Evolutionary conservation across 1,140 invertebrate genomes (phyloP).

Genomic region (Brachionus sp.): DNA sequence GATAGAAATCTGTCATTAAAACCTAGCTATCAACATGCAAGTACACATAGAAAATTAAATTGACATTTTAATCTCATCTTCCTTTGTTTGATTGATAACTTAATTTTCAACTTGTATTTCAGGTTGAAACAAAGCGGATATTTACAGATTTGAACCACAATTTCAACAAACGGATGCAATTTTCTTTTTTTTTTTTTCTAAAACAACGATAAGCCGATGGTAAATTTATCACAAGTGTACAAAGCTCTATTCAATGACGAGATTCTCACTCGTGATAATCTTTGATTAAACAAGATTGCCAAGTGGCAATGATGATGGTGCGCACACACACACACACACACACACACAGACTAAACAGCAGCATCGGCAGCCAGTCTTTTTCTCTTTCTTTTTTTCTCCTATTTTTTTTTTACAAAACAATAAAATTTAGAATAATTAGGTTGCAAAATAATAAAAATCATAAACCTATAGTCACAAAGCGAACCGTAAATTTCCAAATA

Average conservation of each 20-base stretch:
- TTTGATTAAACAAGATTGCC: neutral
- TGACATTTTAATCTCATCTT: constrained; percentile 25
- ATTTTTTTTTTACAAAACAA: neutral
- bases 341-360: no score
- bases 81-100: constrained; percentile 25
- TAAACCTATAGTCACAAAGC: constrained; percentile 4
- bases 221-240: constrained; percentile 34
- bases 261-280: constrained; percentile 6
- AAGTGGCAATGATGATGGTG: neutral
- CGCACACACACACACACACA: neutral
- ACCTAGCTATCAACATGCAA: constrained; percentile 10
- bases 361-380: neutral
- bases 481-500: constrained; percentile 41
- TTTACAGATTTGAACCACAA: neutral
- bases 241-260: neutral
- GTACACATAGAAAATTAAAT: constrained; percentile 3
- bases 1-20: neutral
- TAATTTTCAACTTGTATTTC: constrained; percentile 5
- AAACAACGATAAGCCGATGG: constrained; percentile 9
- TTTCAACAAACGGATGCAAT: constrained; percentile 41
- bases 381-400: neutral
- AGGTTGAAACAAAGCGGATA: neutral
- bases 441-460: constrained; percentile 13
- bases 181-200: neutral
- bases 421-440: neutral